These are phyloP conservation scores for Rhinolophus ferrumequinum DNA, from an alignment of 2,113 vertebrate species.

Conservation along the genomic window DNA sequence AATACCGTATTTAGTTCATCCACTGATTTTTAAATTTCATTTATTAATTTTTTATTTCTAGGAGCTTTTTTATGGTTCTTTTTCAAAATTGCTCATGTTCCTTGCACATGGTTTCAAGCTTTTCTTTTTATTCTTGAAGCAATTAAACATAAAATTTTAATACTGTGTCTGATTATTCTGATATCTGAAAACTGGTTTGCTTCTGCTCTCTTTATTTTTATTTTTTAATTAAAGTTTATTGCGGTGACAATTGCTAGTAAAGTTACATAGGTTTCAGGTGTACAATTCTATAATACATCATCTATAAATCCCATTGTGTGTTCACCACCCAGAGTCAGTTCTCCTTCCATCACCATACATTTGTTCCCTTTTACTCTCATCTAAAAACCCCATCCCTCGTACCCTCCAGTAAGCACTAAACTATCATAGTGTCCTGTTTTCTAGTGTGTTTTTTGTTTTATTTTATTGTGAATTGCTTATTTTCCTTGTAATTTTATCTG, in stretches of 20 bases:
- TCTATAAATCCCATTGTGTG: no score
- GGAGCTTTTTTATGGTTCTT: not conserved
- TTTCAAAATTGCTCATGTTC: not conserved
- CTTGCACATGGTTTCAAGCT: not conserved
- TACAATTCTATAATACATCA: no score
- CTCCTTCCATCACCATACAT: no score
- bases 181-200: not conserved
- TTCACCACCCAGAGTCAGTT: no score
- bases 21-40: not conserved
- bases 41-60: not conserved
- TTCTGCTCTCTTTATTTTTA: not conserved
- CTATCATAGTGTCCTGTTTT: not conserved
- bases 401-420: no score
- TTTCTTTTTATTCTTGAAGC: not conserved
- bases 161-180: not conserved
- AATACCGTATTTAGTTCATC: not conserved
- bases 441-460: not conserved
- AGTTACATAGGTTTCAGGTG: no score
- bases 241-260: no score
- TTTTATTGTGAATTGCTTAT: constrained; percentile 42
- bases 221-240: not conserved
- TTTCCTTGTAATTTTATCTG: constrained; percentile 42
- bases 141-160: not conserved
- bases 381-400: no score
- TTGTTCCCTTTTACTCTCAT: no score